Percentiles rank a stretch among this genome's conserved stretches.
Conservation (phyloP, 92 coral and sea anemone species). For the Porites rus region DNA sequence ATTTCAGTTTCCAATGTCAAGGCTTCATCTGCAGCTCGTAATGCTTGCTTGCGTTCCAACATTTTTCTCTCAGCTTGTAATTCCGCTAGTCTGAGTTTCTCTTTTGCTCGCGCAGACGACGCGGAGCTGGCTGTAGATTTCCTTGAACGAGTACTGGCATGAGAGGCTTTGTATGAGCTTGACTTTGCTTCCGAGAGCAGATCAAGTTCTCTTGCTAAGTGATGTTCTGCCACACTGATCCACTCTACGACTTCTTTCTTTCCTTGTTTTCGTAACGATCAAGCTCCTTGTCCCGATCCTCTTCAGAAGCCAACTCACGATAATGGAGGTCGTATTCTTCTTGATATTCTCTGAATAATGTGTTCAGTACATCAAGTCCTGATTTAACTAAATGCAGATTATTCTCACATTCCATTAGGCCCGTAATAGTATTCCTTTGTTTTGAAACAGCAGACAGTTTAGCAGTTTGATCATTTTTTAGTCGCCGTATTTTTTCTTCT, state of each 20-base stretch:
- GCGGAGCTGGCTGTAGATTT: constrained; percentile 4
- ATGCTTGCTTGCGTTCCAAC: constrained; percentile 59
- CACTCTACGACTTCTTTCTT: constrained; percentile 45
- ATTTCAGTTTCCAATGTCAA: constrained; percentile 59
- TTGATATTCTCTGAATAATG: constrained; percentile 30
- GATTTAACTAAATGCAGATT: constrained; percentile 55
- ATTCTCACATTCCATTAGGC: constrained; percentile 45
- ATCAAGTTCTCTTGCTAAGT: constrained; percentile 38
- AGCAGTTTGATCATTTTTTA: constrained; percentile 50
- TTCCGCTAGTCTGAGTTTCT: constrained; percentile 72
- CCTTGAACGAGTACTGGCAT: constrained; percentile 14
- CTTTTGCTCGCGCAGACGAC: constrained; percentile 37
- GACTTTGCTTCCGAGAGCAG: constrained; percentile 15
- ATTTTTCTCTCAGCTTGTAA: constrained; percentile 63
- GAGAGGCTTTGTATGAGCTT: constrained; percentile 12
- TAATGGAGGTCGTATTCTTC: constrained; percentile 39
- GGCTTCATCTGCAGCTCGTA: constrained; percentile 59
- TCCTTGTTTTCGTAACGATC: constrained; percentile 53
- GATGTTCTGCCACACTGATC: constrained; percentile 36
- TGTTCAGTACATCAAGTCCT: constrained; percentile 48
- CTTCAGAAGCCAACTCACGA: constrained; percentile 38
- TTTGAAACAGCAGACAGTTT: constrained; percentile 58
- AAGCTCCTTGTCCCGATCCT: constrained; percentile 45
- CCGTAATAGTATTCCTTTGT: constrained; percentile 43
- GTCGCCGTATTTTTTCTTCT: constrained; percentile 46